These are phyloP conservation scores for Ispidina picta DNA, from an alignment of 2,797 vertebrate species.

Conservation along the genomic window DNA sequence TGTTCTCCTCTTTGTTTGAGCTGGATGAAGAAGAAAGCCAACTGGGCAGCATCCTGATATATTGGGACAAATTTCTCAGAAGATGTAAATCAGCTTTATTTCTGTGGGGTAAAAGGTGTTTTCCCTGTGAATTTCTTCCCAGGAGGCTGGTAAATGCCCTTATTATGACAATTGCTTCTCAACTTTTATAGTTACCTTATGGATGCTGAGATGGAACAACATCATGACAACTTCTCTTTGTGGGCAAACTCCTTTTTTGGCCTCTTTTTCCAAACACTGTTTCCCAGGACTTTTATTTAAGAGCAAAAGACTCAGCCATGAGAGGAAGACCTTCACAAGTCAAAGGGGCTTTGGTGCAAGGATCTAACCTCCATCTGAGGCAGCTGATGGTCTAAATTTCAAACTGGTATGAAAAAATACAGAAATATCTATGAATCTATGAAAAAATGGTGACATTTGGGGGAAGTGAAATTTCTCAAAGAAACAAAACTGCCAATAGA, in stretches of 20 bases:
- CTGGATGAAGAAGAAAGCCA: neutral
- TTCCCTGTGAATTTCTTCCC: neutral
- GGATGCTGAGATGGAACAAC: neutral
- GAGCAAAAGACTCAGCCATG: neutral
- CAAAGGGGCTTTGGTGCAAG: neutral
- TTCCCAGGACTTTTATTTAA: neutral
- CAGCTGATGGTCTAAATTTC: neutral
- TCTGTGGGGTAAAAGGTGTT: neutral
- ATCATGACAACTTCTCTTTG: neutral
- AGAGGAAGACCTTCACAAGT: neutral
- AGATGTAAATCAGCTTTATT: neutral
- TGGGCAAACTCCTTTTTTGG: neutral
- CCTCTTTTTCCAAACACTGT: neutral
- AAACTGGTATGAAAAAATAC: neutral
- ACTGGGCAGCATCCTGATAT: neutral
- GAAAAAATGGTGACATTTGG: neutral
- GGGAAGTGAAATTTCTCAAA: neutral
- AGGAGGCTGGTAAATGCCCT: neutral
- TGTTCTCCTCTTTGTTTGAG: neutral
- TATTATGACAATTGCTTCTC: accelerated
- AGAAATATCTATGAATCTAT: no score
- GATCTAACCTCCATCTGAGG: neutral
- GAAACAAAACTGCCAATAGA: conserved; percentile 28
- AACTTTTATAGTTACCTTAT: neutral
- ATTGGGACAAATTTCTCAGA: neutral